Conservation (phyloP, 2,113 vertebrate species). For the Orycteropus afer region DNA sequence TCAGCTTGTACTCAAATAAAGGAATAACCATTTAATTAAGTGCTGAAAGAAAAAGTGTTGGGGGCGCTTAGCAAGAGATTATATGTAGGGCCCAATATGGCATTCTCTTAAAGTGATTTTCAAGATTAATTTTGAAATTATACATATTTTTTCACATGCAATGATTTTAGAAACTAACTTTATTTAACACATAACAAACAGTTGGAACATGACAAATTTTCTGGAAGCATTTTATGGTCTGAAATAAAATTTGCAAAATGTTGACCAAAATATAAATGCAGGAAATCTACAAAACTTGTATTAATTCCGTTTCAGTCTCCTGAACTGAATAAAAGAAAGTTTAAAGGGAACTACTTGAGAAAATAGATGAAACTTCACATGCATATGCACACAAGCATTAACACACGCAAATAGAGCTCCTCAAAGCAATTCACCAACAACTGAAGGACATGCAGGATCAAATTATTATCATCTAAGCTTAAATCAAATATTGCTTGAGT, state of each 20-base stretch:
- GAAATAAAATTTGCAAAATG: slow-evolving; percentile 77
- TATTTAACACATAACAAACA: not conserved
- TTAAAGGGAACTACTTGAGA: slow-evolving; percentile 74
- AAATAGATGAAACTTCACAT: slow-evolving; percentile 69
- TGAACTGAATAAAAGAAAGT: slow-evolving; percentile 49
- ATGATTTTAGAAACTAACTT: slow-evolving; percentile 28
- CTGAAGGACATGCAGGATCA: slow-evolving; percentile 56
- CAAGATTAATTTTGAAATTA: not conserved
- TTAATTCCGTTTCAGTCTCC: slow-evolving; percentile 57
- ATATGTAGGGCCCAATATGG: not conserved
- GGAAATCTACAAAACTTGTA: slow-evolving; percentile 66
- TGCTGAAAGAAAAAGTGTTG: not conserved
- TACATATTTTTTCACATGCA: not conserved
- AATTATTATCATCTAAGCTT: slow-evolving; percentile 67
- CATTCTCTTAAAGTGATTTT: not conserved
- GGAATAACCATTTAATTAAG: not conserved
- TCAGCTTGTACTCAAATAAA: not conserved
- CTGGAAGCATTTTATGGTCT: slow-evolving; percentile 65
- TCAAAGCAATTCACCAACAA: slow-evolving; percentile 72
- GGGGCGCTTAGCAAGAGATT: not conserved
- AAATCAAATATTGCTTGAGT: slow-evolving; percentile 59
- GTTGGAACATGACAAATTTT: slow-evolving; percentile 66
- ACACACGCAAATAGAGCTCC: slow-evolving; percentile 6
- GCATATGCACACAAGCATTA: not conserved
- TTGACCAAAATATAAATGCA: slow-evolving; percentile 75